phyloP scores from a whole-genome alignment of 1,140 invertebrate species.

The Hypothenemus hampei region DNA sequence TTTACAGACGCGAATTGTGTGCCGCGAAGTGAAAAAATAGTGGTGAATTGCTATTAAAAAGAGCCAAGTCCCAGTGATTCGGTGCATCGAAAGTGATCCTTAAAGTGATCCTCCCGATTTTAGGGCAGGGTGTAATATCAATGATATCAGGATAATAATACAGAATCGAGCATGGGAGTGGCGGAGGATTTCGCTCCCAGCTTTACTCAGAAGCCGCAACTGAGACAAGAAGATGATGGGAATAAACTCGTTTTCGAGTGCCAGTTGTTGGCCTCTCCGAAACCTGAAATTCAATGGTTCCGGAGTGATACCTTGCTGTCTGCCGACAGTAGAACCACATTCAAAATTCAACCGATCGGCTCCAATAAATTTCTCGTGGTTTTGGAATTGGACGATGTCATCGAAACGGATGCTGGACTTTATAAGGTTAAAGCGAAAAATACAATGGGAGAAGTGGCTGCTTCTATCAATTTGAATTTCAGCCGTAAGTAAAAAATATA shows the following conservation, averaged over 20 bases:
- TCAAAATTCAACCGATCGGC: conserved; percentile 78
- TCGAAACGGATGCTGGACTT: conserved; percentile 92
- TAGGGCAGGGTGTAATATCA: conserved; percentile 39
- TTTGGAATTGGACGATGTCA: conserved; percentile 90
- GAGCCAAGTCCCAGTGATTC: too few relatives aligned
- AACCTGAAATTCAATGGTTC: conserved; percentile 90
- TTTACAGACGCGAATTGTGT: conserved; percentile 33
- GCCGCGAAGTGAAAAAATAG: conserved; percentile 35
- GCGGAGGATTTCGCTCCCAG: conserved; percentile 93
- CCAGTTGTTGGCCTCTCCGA: conserved; percentile 70
- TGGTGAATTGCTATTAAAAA: conserved; percentile 15
- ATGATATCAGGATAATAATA: conserved; percentile 40
- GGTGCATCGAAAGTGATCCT: too few relatives aligned
- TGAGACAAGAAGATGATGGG: conserved; percentile 92
- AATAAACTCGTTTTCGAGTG: conserved; percentile 95
- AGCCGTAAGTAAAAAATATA: conserved; percentile 93
- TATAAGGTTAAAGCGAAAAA: conserved; percentile 98
- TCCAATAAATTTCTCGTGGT: conserved; percentile 85
- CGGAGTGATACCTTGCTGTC: conserved; percentile 76
- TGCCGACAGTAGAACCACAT: conserved; percentile 78
- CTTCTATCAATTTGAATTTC: conserved; percentile 98
- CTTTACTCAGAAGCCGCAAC: conserved; percentile 94
- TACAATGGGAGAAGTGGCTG: conserved; percentile 94
- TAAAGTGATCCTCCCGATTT: conserved; percentile 1
- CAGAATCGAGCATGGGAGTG: conserved; percentile 61